Percentiles rank a stretch among this genome's conserved stretches.
Evolutionary conservation across 1,140 invertebrate species (phyloP).

Genomic region (Drosophila pseudoananassae): DNA sequence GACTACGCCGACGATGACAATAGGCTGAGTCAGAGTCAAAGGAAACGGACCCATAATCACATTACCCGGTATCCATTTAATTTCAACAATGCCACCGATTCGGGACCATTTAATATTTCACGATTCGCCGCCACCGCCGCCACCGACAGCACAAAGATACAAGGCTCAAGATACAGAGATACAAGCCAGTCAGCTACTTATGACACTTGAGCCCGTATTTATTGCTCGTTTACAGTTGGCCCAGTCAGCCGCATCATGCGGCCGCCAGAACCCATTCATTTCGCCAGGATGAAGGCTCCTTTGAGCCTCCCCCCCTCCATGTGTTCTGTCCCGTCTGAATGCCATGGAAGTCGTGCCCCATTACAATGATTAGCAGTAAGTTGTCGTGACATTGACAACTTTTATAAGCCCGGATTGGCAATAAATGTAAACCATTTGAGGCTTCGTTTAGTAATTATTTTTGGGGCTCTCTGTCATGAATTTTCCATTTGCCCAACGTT

Average conservation of each 20-base stretch:
- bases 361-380: conserved; percentile 57
- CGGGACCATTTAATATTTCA: conserved; percentile 73
- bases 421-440: conserved; percentile 12
- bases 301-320: neutral
- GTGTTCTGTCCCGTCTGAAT: neutral
- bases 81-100: conserved; percentile 59
- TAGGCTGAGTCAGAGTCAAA: conserved; percentile 35
- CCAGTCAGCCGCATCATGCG: conserved; percentile 65
- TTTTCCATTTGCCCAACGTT: conserved; percentile 30
- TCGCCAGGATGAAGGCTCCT: conserved; percentile 8
- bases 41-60: conserved; percentile 51
- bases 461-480: conserved; percentile 11
- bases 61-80: conserved; percentile 76
- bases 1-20: conserved; percentile 32
- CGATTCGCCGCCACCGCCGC: conserved; percentile 55
- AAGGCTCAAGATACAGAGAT: conserved; percentile 43
- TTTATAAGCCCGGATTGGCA: conserved; percentile 14
- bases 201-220: conserved; percentile 68
- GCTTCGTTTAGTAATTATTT: conserved; percentile 27
- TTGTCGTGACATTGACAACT: conserved; percentile 67
- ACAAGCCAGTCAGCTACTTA: conserved; percentile 56
- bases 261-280: conserved; percentile 63
- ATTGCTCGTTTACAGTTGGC: conserved; percentile 75
- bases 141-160: conserved; percentile 40
- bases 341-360: neutral